Conservation (phyloP, 2,797 vertebrate species). For the Sebastes minor region DNA sequence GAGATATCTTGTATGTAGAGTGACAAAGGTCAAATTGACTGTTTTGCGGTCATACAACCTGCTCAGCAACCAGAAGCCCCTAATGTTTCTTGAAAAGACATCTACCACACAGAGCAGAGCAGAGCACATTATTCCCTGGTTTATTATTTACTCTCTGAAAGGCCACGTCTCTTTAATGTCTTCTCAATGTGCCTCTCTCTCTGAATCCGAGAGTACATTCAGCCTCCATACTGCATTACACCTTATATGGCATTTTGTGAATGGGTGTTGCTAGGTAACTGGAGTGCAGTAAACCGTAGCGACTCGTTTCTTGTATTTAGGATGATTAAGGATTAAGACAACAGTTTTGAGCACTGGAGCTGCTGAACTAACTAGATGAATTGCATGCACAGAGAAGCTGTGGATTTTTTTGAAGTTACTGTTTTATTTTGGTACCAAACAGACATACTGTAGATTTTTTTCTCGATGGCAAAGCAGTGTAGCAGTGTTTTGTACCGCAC, state of each 20-base stretch:
- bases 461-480: neutral
- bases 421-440: neutral
- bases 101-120: neutral
- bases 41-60: neutral
- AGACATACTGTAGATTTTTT: neutral
- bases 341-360: conserved; percentile 9
- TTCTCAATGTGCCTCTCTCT: conserved; percentile 1
- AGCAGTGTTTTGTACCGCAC: neutral
- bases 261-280: conserved; percentile 81
- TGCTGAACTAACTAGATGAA: conserved; percentile 10
- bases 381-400: neutral
- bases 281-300: conserved; percentile 67
- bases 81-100: neutral
- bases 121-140: neutral
- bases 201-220: conserved; percentile 26
- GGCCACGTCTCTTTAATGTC: conserved; percentile 19
- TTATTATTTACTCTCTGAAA: conserved; percentile 25
- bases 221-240: conserved; percentile 53
- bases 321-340: conserved; percentile 55
- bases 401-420: neutral
- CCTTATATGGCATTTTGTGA: conserved; percentile 74
- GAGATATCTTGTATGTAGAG: neutral
- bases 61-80: neutral
- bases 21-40: neutral
- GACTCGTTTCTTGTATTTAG: conserved; percentile 57